Base-by-base conservation (phyloP, 1,140 invertebrate species). In the Drosophila lowei region DNA sequence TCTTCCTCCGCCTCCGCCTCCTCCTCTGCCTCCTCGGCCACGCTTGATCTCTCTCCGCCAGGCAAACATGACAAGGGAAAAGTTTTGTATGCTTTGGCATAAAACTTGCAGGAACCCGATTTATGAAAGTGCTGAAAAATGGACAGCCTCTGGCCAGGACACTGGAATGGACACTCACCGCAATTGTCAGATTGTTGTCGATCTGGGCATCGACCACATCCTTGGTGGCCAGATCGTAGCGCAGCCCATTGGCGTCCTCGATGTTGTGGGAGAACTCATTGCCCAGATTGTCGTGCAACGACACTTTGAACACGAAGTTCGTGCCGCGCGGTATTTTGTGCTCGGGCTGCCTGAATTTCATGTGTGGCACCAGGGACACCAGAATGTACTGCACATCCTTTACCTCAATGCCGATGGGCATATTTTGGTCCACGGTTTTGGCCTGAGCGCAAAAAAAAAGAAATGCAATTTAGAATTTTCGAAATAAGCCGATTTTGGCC, bases 221-320 rank as follows among this genome's bases (percentile, higher is more conserved):
- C 74, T 90, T 91, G 52, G 76, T 90, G 28, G 90, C 90, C 60
- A 91, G 67, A 55, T 91, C 88, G 47, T 90, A 91, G 60, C 83
- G 81, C 21, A 91, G 30, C 6, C 73, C 84, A 54, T 91, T 91
- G 13, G 79, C 72, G 72, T 91, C 86, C 28, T 90, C 90, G 30
- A 91, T 77, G 57, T 86, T 90, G 48, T 91, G 89, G n/a, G 89
- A 90, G 54, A 91, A 91, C 74, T 91, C 91, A 77, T 91, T 91
- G 59, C 91, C 91, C 8, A 91, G 70, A 76, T 91, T 91, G 54
- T 91, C 91, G 50, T 91, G 91, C 23, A 91, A 57, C 21, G 90
- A 90, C 11, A 91, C 79, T 75, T 91, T 91, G 55, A 91, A 72
- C 43, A 86, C 56, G 15, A 91, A 81, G 84, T 89, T 91, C 83